Evolutionary conservation across 2,113 vertebrate species (phyloP).

Genomic region (Zosterops hypoxanthus): DNA sequence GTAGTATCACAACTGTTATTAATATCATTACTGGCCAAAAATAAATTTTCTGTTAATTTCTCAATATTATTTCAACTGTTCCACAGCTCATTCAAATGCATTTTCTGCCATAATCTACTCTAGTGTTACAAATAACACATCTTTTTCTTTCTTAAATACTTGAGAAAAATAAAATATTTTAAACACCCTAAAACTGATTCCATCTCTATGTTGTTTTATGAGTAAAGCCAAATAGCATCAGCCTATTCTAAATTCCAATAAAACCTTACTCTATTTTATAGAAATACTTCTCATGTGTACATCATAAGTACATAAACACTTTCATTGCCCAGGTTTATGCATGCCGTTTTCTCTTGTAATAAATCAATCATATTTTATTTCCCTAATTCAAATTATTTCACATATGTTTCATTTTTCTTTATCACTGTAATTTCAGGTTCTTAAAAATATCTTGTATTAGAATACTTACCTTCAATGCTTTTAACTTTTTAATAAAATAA

Average conservation of each 20-base stretch:
- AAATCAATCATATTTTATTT: conserved; percentile 4
- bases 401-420: neutral
- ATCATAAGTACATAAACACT: neutral
- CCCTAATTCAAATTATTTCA: neutral
- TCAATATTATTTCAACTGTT: neutral
- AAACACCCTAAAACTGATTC: neutral
- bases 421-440: neutral
- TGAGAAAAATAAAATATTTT: neutral
- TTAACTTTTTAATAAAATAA: neutral
- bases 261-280: neutral
- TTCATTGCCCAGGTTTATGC: neutral
- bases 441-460: neutral
- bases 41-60: neutral
- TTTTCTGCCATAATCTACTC: neutral
- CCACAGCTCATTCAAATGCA: neutral
- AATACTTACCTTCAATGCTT: neutral
- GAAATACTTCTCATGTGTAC: neutral
- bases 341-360: neutral
- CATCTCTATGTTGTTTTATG: neutral
- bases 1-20: neutral
- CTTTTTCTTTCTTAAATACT: neutral
- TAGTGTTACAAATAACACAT: neutral
- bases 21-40: neutral
- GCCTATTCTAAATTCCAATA: neutral
- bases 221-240: neutral